A percentile compares a stretch with the other conserved stretches of the same genome.
These are phyloP conservation scores for Meda fulgida DNA, from an alignment of 2,797 vertebrate genomes.

Conservation along the genomic window DNA sequence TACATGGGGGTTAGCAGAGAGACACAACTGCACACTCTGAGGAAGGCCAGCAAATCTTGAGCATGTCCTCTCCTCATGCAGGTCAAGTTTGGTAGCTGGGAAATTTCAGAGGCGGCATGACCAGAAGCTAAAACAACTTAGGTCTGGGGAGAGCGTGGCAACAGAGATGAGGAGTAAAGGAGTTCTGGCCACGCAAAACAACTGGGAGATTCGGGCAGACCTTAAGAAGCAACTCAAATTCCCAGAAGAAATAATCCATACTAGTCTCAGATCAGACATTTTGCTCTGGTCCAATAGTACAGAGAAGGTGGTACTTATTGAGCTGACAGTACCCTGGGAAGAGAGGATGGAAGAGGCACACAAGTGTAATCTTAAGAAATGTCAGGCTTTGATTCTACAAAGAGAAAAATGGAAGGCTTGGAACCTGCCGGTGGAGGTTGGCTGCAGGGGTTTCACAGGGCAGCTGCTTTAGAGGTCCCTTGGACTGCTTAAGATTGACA, in stretches of 20 bases:
- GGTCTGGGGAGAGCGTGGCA: neutral
- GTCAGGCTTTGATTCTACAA: too few relatives aligned
- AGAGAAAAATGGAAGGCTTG: neutral
- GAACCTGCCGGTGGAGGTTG: neutral
- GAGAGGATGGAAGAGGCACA: neutral
- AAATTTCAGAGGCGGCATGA: neutral
- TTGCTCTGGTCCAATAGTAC: neutral
- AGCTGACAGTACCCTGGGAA: neutral
- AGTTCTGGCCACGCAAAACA: neutral
- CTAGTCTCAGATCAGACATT: neutral
- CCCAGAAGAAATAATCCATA: neutral
- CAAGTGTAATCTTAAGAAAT: neutral
- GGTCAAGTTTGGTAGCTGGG: neutral
- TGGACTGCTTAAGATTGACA: too few relatives aligned
- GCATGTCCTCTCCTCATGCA: neutral
- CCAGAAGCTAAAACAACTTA: neutral
- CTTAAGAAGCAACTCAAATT: constrained; percentile 4
- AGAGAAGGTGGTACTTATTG: neutral
- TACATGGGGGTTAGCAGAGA: too few relatives aligned
- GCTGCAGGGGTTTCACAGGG: neutral
- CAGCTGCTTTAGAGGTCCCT: neutral
- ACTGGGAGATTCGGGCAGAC: constrained; percentile 3
- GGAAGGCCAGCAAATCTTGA: neutral
- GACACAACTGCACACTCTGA: too few relatives aligned
- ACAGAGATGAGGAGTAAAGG: constrained; percentile 4